A percentile compares a stretch with the other conserved stretches of the same genome.
phyloP scores from a whole-genome alignment of 2,797 vertebrate species.

The Semaprochilodus insignis region DNA sequence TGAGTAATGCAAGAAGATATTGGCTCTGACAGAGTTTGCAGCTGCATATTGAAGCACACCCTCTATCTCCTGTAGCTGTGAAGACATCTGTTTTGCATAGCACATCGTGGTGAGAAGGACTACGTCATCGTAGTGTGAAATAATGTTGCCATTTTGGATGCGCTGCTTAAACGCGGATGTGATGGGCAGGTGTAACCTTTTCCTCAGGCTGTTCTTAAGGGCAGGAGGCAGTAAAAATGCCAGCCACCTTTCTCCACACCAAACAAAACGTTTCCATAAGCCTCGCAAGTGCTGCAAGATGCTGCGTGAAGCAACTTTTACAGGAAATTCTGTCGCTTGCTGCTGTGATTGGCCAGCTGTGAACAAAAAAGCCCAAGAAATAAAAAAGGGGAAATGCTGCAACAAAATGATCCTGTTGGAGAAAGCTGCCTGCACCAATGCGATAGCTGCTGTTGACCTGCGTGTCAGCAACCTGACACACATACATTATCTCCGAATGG shows the following conservation, averaged over 20 bases:
- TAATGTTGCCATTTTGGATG: conserved; percentile 37
- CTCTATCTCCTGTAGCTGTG: conserved; percentile 28
- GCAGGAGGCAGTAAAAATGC: conserved; percentile 3
- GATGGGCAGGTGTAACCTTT: conserved; percentile 37
- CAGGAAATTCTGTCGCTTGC: background rate
- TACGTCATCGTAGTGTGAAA: conserved; percentile 34
- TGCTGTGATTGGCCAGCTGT: background rate
- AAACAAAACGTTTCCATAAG: conserved; percentile 19
- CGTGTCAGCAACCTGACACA: conserved; percentile 30
- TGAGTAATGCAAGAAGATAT: conserved; percentile 62
- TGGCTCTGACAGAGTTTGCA: conserved; percentile 53
- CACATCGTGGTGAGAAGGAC: conserved; percentile 24
- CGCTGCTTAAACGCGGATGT: conserved; percentile 8
- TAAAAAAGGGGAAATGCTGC: background rate
- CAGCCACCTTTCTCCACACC: background rate
- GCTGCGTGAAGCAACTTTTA: conserved; percentile 1
- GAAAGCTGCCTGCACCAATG: conserved; percentile 25
- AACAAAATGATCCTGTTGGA: conserved; percentile 11
- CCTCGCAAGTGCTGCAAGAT: background rate
- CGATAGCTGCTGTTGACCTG: conserved; percentile 37
- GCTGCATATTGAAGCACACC: conserved; percentile 48
- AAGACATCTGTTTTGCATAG: conserved; percentile 25
- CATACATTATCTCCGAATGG: conserved; percentile 46
- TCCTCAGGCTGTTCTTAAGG: background rate
- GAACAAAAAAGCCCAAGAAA: background rate